Conservation (phyloP, 2,113 vertebrate species). For the Engraulis encrasicolus region DNA sequence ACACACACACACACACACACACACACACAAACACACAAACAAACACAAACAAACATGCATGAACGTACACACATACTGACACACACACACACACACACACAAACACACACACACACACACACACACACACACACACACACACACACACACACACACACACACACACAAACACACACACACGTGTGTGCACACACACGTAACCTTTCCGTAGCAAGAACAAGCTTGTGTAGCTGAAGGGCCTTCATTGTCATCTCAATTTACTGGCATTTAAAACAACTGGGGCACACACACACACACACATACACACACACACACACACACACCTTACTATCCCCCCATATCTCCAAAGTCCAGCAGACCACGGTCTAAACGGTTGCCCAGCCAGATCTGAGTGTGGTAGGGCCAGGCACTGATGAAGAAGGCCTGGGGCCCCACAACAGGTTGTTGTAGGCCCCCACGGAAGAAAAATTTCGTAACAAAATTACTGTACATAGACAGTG, state of each 20-base stretch:
- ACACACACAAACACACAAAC: background rate
- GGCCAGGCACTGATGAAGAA: no score
- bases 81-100: slow-evolving; percentile 14
- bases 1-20: background rate
- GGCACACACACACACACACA: slow-evolving; percentile 13
- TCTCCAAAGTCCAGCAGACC: background rate
- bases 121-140: background rate
- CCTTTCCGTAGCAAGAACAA: slow-evolving; percentile 50
- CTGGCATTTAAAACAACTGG: slow-evolving; percentile 65
- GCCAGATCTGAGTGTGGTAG: background rate
- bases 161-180: background rate
- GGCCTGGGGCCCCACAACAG: no score
- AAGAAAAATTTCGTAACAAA: no score
- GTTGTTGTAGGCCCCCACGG: no score
- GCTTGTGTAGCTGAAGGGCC: slow-evolving; percentile 56
- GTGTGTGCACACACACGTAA: background rate
- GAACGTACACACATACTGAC: background rate
- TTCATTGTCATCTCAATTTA: slow-evolving; percentile 72
- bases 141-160: background rate
- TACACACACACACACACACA: slow-evolving; percentile 26
- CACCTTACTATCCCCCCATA: background rate
- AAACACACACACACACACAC: background rate
- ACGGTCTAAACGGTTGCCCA: background rate
- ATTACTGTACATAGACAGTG: no score
- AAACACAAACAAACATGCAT: no score